Evolutionary conservation across 2,113 vertebrate species (phyloP).

Genomic region (Halichoeres trimaculatus): DNA sequence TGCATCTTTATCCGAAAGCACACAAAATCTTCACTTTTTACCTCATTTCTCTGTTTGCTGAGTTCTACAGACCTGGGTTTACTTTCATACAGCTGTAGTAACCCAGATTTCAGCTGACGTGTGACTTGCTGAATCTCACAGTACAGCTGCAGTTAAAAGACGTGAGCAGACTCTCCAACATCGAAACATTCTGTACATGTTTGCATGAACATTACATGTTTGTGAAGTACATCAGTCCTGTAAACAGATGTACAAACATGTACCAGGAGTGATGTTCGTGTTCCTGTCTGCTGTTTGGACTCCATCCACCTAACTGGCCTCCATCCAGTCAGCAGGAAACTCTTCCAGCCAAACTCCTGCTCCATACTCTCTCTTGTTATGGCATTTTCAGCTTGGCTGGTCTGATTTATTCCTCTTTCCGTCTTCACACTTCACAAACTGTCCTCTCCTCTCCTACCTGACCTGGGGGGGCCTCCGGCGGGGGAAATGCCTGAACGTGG

Average conservation of each 20-base stretch:
- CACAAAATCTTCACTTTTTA: too few relatives aligned
- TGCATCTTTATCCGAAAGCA: too few relatives aligned
- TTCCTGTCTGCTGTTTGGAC: conserved; percentile 2
- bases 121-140: too few relatives aligned
- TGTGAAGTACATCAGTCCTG: not conserved
- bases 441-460: conserved; percentile 31
- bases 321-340: conserved; percentile 14
- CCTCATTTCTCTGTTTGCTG: too few relatives aligned
- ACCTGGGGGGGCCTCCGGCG: conserved; percentile 17
- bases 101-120: too few relatives aligned
- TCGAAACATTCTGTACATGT: not conserved
- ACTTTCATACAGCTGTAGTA: too few relatives aligned
- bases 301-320: conserved; percentile 13
- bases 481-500: conserved; percentile 29
- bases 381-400: conserved; percentile 17
- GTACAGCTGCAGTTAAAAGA: too few relatives aligned
- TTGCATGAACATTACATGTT: not conserved
- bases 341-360: not conserved
- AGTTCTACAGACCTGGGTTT: too few relatives aligned
- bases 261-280: not conserved
- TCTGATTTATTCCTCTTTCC: conserved; percentile 49
- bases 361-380: conserved; percentile 17
- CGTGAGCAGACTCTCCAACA: not conserved
- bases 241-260: not conserved
- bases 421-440: conserved; percentile 47